Evolutionary conservation across 2,797 vertebrate species (phyloP), one percentile per base, ranked within the genome.

Genomic region (Melanotaenia trifasciata): DNA sequence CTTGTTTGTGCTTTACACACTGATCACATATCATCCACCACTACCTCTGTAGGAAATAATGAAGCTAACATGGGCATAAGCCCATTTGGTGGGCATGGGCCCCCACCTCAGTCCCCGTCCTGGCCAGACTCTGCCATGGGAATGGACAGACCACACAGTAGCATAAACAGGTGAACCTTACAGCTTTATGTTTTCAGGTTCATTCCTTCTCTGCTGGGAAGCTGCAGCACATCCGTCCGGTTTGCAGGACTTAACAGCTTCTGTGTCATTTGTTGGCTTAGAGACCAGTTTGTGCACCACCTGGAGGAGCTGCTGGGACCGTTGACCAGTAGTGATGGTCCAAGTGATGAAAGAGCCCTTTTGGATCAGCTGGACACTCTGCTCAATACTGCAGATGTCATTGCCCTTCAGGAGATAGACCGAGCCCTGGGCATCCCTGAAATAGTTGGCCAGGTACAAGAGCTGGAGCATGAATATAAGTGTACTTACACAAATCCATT

Each of bases 371-470:
- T 99, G 68, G 97, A 99, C 87, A 97, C 96, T 1, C 90, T 99
- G 50, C 91, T 99, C 76, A 99, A 96, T 81, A 99, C 97, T 7
- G 94, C 98, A 0, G 98, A 99, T 76, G 96, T 96, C 78, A 96
- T 96, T 0, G 92, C 97, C 36, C 92, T 99, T 76, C 97, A 98
- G 85, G 98, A 99, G 87, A 99, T 99, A 22, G 98, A 99, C 87
- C 94, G 97, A 84, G 98, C 98, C 4, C 87, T 99, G 45, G 98
- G 98, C 79, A 99, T 99, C 90, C 97, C 98, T 61, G 98, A 99
- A 76, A 97, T 99, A 32, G 97, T 99, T n/a, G 97, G 95, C 89
- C 98, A 99, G 95, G 97, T 97, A 89, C 79, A 87, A 36, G 35
- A 36, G 6, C 35, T 33, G 32, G 32, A 33, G 32, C 32, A 28